Percentiles rank a stretch among this genome's conserved stretches.
Conservation (phyloP, 2,888 invertebrate species). For the Tenthredo livida region DNA sequence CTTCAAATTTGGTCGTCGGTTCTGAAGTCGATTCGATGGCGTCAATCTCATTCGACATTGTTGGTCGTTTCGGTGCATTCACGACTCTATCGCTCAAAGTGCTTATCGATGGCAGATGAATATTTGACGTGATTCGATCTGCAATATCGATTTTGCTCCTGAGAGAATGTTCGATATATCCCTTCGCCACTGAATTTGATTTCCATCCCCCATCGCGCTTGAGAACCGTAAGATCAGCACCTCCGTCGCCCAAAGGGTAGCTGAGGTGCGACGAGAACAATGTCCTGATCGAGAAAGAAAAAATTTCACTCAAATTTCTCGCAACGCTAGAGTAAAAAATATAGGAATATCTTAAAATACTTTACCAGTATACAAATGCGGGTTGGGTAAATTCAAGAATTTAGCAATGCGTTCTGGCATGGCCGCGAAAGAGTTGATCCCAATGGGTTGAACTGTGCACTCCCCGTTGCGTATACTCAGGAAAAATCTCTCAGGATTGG, state of each 20-base stretch:
- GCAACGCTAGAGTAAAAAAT: not conserved
- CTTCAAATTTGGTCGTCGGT: no score
- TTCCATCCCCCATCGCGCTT: conserved; percentile 13
- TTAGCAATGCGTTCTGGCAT: not conserved
- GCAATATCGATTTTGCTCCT: not conserved
- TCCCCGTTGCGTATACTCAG: not conserved
- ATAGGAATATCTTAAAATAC: not conserved
- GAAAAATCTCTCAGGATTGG: conserved; percentile 1
- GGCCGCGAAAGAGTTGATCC: not conserved
- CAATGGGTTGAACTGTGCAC: not conserved
- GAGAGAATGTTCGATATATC: conserved; percentile 2
- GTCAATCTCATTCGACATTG: no score
- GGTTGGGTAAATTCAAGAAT: conserved; percentile 6
- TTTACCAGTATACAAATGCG: not conserved
- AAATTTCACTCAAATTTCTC: not conserved
- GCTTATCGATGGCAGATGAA: not conserved
- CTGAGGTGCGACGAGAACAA: conserved; percentile 3
- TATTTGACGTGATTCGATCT: not conserved
- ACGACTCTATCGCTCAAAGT: no score
- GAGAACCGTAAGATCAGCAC: conserved; percentile 2
- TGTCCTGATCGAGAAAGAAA: not conserved
- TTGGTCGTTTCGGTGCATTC: no score
- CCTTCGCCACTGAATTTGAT: not conserved
- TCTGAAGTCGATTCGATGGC: no score
- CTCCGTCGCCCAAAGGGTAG: conserved; percentile 16